Percentiles rank a stretch among this genome's conserved stretches.
phyloP scores from a whole-genome alignment of 1,140 invertebrate species.

The Caenorhabditis remanei region DNA sequence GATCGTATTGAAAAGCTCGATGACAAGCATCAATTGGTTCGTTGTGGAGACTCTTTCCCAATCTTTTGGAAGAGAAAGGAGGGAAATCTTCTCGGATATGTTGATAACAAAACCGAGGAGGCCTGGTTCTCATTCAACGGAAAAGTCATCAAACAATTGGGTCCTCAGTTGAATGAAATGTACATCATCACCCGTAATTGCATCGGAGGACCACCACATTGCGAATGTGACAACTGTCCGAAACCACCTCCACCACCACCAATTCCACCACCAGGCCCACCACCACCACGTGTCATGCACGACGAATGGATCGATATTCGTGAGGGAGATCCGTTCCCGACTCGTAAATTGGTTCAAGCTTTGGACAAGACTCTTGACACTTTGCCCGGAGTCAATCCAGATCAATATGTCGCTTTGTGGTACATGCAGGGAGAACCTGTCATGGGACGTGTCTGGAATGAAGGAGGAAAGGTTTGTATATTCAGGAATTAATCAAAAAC shows the following conservation, averaged over 20 bases:
- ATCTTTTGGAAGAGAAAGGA: constrained; percentile 68
- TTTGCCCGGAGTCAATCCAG: constrained; percentile 65
- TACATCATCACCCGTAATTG: constrained; percentile 69
- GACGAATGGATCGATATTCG: constrained; percentile 71
- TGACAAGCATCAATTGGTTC: constrained; percentile 67
- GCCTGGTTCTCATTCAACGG: constrained; percentile 69
- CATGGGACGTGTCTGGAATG: constrained; percentile 74
- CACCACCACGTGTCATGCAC: constrained; percentile 66
- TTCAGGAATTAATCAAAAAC: background rate
- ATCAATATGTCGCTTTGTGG: constrained; percentile 74
- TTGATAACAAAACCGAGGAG: constrained; percentile 72
- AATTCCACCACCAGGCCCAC: constrained; percentile 3
- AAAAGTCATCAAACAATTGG: constrained; percentile 63
- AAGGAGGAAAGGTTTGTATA: constrained; percentile 67
- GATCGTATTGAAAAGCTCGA: constrained; percentile 69
- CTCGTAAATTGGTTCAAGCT: constrained; percentile 62
- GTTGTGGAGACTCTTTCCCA: constrained; percentile 72
- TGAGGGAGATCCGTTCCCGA: constrained; percentile 69
- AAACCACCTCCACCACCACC: constrained; percentile 55
- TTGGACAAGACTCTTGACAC: constrained; percentile 67
- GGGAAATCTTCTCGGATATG: constrained; percentile 69
- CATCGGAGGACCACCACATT: constrained; percentile 65
- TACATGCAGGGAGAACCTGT: constrained; percentile 70
- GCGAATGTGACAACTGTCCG: constrained; percentile 59
- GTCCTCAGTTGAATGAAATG: constrained; percentile 66